Base-by-base conservation (phyloP, 2,797 vertebrate genomes). In the Sebastes goodei region DNA sequence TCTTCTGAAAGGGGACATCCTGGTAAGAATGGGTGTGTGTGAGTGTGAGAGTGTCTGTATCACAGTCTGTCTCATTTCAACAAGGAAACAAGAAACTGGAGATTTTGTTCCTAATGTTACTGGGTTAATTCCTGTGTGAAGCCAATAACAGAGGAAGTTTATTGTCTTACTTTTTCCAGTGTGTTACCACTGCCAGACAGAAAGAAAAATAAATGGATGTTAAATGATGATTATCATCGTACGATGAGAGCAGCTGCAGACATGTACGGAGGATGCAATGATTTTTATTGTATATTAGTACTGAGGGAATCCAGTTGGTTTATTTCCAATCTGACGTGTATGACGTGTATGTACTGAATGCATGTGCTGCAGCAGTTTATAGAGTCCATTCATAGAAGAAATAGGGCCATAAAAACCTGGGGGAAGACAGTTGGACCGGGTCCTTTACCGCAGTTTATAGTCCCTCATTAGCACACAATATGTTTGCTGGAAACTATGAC, bases 1-100 rank as follows among this genome's bases (percentile, higher is more conserved):
- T 66, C 97, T 99, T 56, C 94, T 99, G 78, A 99, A 99, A 82
- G 98, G 98, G 0, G 98, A 99, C 93, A 99, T 99, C 79, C 90
- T 99, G 97, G 98, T 99, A 95, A 97, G 94, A 74, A 35, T 53
- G 20, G 20, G 49, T n/a, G 15, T 10, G 49, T 1, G 46, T 49
- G 46, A 49, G 46, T 20, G 46, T 20, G 46, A 12, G 7, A 17
- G 11, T 17, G 29, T 57, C 32, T 52, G 20, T 5, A 63, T 52
- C 59, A 6, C 56, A 42, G 2, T 27, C 14, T 63, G 17, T 23
- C 21, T 21, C 25, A 38, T 71, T 73, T 8, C 6, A 70, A 17
- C 38, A 2, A 2, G 6, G 8, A 78, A 67, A 57, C 5, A 8
- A 33, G 17, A 57, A 74, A 61, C n/a, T 53, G 23, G 2, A 57